phyloP scores from a whole-genome alignment of 2,888 invertebrate species.

The Cheilosia soror region DNA sequence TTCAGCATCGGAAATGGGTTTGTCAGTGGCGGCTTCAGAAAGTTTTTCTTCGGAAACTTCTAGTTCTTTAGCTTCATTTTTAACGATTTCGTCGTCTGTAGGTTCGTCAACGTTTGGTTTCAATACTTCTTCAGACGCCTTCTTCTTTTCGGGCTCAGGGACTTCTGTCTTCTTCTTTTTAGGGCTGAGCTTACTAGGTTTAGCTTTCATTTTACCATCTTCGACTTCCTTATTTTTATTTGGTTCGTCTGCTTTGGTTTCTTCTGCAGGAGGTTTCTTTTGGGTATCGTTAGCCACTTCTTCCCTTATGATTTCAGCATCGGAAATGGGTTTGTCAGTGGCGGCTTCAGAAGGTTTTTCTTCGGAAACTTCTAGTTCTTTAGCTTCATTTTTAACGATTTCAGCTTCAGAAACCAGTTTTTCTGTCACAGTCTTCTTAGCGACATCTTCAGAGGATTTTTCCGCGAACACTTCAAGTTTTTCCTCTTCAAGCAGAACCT shows the following conservation, averaged over 20 bases:
- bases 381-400: too few species aligned
- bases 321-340: too few species aligned
- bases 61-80: too few species aligned
- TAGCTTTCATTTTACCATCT: conserved; percentile 3
- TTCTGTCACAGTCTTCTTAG: not conserved
- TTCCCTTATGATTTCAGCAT: too few species aligned
- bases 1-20: too few species aligned
- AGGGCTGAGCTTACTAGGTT: not conserved
- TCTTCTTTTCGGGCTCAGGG: not conserved
- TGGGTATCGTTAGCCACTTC: too few species aligned
- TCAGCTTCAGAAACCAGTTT: too few species aligned
- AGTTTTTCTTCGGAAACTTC: not conserved
- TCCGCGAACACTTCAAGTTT: not conserved
- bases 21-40: not conserved
- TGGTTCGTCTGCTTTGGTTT: too few species aligned
- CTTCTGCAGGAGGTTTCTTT: too few species aligned
- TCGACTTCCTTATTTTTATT: conserved; percentile 12
- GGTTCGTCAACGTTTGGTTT: too few species aligned
- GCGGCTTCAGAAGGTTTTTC: not conserved
- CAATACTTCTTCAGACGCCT: conserved; percentile 6
- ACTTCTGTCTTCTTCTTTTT: too few species aligned
- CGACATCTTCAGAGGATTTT: not conserved
- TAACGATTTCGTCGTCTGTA: too few species aligned
- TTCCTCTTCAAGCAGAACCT: not conserved
- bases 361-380: not conserved